These are phyloP conservation scores for Sus cebifrons DNA, from an alignment of 2,797 vertebrate species.

Conservation along the genomic window DNA sequence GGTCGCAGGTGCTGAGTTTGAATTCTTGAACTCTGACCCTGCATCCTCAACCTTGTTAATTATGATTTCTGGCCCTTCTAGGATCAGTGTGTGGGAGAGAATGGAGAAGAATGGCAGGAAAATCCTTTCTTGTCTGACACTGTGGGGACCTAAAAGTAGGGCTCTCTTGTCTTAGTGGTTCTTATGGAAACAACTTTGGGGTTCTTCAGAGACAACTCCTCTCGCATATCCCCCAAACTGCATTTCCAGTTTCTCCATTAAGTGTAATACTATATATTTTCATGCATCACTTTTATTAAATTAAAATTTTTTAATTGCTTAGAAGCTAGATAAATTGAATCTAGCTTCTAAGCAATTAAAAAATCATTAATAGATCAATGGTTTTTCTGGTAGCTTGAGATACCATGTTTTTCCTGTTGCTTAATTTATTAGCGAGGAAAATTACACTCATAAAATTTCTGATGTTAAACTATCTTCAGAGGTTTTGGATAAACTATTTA, in stretches of 20 bases:
- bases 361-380: background rate
- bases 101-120: background rate
- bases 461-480: background rate
- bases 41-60: background rate
- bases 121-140: background rate
- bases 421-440: background rate
- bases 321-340: too few relatives aligned
- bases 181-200: background rate
- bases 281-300: background rate
- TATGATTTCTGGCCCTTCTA: background rate
- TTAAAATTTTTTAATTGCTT: background rate
- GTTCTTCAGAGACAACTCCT: background rate
- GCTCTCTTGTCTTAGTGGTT: background rate
- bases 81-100: background rate
- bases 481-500: slow-evolving; percentile 40
- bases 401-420: background rate
- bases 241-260: background rate
- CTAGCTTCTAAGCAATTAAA: background rate
- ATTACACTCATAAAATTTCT: background rate
- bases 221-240: background rate
- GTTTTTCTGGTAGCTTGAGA: slow-evolving; percentile 13
- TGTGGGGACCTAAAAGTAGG: background rate
- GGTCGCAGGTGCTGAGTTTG: background rate
- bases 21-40: background rate
- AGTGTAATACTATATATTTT: background rate